These are phyloP conservation scores for Scrobipalpa costella DNA, from an alignment of 2,888 invertebrate genomes.

Conservation along the genomic window DNA sequence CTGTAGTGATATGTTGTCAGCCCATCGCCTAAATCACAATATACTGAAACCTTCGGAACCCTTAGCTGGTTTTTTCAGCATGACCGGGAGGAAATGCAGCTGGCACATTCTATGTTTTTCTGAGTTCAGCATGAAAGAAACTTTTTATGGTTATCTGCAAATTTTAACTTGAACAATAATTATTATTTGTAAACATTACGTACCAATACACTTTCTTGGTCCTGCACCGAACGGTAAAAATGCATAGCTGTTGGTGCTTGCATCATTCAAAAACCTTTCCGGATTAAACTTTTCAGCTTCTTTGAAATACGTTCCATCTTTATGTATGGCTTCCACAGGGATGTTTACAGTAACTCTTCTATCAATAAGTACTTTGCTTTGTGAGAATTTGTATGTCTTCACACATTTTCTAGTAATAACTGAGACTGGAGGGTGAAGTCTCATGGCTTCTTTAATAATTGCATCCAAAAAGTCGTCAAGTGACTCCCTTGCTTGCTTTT, in stretches of 20 bases:
- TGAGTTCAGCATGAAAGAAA: too few relatives aligned
- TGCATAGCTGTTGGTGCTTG: slow-evolving; percentile 49
- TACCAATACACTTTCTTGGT: slow-evolving; percentile 72
- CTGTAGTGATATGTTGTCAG: too few relatives aligned
- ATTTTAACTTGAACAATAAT: too few relatives aligned
- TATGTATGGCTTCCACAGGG: slow-evolving; percentile 66
- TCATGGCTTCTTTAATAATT: slow-evolving; percentile 65
- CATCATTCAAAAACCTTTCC: slow-evolving; percentile 59
- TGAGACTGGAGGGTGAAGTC: slow-evolving; percentile 69
- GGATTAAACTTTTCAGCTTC: slow-evolving; percentile 62
- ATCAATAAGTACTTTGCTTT: slow-evolving; percentile 60
- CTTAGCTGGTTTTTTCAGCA: too few relatives aligned
- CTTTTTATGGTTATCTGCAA: too few relatives aligned
- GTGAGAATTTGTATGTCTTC: slow-evolving; percentile 61
- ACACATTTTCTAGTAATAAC: slow-evolving; percentile 65
- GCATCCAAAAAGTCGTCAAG: slow-evolving; percentile 59
- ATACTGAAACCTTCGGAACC: too few relatives aligned
- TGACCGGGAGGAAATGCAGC: too few relatives aligned
- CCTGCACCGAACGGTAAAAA: slow-evolving; percentile 73
- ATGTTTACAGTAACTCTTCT: slow-evolving; percentile 63
- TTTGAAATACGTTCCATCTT: slow-evolving; percentile 57
- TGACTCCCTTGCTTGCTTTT: slow-evolving; percentile 55
- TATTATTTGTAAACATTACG: slow-evolving; percentile 36
- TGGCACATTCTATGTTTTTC: too few relatives aligned
- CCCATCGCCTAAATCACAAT: too few relatives aligned